Base-by-base conservation (phyloP, 2,113 vertebrate species). In the Plectropomus leopardus region DNA sequence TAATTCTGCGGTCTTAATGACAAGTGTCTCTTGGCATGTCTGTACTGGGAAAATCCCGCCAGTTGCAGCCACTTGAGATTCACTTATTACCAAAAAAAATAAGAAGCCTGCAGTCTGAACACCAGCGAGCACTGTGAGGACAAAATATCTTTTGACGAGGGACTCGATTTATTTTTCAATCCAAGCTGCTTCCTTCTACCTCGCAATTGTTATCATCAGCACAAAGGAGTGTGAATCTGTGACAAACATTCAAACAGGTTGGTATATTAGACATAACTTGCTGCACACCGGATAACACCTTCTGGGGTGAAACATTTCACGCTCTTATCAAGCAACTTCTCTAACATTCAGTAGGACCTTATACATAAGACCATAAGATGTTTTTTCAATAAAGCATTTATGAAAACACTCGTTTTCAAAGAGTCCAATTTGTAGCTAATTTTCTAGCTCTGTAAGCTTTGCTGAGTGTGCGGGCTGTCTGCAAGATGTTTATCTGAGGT, bases 31-130 rank as follows among this genome's bases (percentile, higher is more conserved):
- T 54, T 80, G 70, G 44, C 65, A 50, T 1, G 3, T 72, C 44
- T 76, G 58, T 14, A 42, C 44, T 51, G 50, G 4, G 7, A 14
- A 80, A 78, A 74, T 67, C 30, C 53, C 60, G 72, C 30, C 58
- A 58, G 44, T 67, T 66, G 59, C 51, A 64, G 34, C 30, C 17
- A 58, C 60, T 72, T 36, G 34, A 68, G 64, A 70, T 7, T 30
- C 7, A 1, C 23, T 70, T 72, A 76, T 84, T 83, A 42, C 36
- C 54, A 66, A 76, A 73, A 59, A 51, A 67, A 76, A 75, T 28
- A 72, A 34, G 78, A 79, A 53, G 24, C 24, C 67, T 65, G 51
- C 57, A 75, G 61, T 42, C 55, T 53, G 68, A 75, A 57, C 53
- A 53, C 19, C 2, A 5, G 53, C 17, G 1, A 36, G 63, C n/a